These are phyloP conservation scores for Haplochromis vanheusdeni DNA, from an alignment of 2,113 vertebrate species.

Conservation along the genomic window DNA sequence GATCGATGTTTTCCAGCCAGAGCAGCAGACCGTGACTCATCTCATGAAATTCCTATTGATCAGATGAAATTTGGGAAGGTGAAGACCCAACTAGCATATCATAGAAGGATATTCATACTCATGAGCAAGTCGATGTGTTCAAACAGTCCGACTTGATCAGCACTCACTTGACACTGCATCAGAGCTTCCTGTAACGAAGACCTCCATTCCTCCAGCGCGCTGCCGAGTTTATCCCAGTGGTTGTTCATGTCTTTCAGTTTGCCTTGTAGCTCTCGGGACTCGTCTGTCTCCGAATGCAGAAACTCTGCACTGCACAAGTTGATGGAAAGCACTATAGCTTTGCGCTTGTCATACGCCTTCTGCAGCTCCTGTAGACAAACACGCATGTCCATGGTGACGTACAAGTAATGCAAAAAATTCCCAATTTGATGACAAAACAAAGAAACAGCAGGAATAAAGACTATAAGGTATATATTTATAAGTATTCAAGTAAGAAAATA, in stretches of 20 bases:
- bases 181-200: constrained; percentile 83
- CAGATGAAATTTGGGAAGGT: neutral
- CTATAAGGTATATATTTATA: neutral
- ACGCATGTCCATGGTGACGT: neutral
- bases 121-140: neutral
- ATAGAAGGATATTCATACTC: neutral
- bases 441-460: neutral
- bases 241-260: constrained; percentile 88
- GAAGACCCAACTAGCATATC: neutral
- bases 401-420: neutral
- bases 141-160: neutral
- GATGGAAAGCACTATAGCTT: constrained; percentile 91
- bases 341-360: constrained; percentile 88
- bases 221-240: constrained; percentile 83
- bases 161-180: constrained; percentile 90
- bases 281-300: constrained; percentile 74
- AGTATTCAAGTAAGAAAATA: neutral
- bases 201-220: constrained; percentile 84
- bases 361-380: constrained; percentile 81
- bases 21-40: constrained; percentile 92
- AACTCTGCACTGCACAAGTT: constrained; percentile 95
- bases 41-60: constrained; percentile 91
- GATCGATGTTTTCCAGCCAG: constrained; percentile 97
- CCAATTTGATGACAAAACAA: neutral
- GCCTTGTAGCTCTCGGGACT: constrained; percentile 78